These are phyloP conservation scores for Phrynocephalus forsythii DNA, from an alignment of 2,797 vertebrate genomes.

Conservation along the genomic window DNA sequence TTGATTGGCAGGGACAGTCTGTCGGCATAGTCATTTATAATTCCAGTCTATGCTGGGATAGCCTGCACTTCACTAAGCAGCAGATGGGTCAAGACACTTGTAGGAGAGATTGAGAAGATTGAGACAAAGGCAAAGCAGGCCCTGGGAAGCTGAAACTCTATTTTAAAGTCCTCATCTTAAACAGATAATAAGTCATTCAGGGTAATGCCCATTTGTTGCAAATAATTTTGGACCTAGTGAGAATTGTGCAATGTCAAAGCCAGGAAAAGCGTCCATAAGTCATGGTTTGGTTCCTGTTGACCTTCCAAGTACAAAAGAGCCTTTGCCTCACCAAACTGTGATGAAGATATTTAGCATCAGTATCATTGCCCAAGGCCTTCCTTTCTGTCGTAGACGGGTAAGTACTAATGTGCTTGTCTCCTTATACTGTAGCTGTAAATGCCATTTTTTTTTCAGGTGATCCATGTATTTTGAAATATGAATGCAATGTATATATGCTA, in stretches of 20 bases:
- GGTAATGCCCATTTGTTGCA: conserved; percentile 72
- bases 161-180: conserved; percentile 34
- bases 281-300: conserved; percentile 86
- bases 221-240: conserved; percentile 68
- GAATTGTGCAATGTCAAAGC: conserved; percentile 88
- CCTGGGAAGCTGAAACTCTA: conserved; percentile 61
- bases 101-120: conserved; percentile 72
- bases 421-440: conserved; percentile 44
- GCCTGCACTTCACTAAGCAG: conserved; percentile 82
- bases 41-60: conserved; percentile 87
- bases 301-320: conserved; percentile 84
- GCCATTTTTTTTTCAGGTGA: conserved; percentile 27
- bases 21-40: conserved; percentile 92
- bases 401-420: conserved; percentile 74
- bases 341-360: conserved; percentile 99
- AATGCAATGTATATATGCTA: neutral
- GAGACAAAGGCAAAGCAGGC: conserved; percentile 76
- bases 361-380: conserved; percentile 96
- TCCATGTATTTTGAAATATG: conserved; percentile 24
- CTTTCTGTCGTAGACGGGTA: conserved; percentile 97
- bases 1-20: conserved; percentile 85
- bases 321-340: conserved; percentile 90
- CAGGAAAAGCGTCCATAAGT: conserved; percentile 82
- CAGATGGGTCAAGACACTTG: conserved; percentile 78
- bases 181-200: conserved; percentile 34